Evolutionary conservation across 2,113 vertebrate species (phyloP), one percentile per base, ranked within the genome.

Genomic region (Psettodes erumei): DNA sequence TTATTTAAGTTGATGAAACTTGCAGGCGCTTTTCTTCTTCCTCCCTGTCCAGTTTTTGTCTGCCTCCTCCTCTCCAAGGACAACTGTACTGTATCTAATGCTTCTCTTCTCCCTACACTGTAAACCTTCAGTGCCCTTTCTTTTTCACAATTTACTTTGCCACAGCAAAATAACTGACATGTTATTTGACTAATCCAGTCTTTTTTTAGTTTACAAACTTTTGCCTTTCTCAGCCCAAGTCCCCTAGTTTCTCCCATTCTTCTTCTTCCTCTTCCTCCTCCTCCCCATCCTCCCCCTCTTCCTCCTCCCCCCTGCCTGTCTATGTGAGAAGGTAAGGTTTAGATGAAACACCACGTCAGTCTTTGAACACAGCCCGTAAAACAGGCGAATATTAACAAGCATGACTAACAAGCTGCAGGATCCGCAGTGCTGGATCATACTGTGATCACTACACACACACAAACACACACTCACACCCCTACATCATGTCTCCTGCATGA

Each of bases 381-480:
- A 87, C 83, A 83, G 79, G 63, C 71, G 12, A 54, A 71, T 83
- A 90, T 94, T 93, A 93, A 94, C 82, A 64, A 93, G 86, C 88
- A 80, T 88, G 86, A 88, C 93, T 93, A 94, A 94, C 85, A 90
- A 94, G 91, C 86, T 89, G 90, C 92, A 94, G 91, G 83, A 77
- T 77, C 50, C 6, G 43, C 28, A 40, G 71, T 64, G 68, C 64
- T 76, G 59, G 32, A 82, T 82, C 84, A 75, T 68, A 83, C 81
- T 54, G 71, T 51, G 45, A n/a, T n/a, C 69, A 38, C 27, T 62
- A 30, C n/a, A 59, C 59, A 45, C 35, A 42, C n/a, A 55, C 38
- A 47, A 25, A 61, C 60, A 62, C 58, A 74, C 55, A 74, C 72
- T 43, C 74, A 66, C 77, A 73, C 60, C 32, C 37, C 47, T 23